Base-by-base conservation (phyloP, 2,113 vertebrate species). In the Aphyosemion australe region DNA sequence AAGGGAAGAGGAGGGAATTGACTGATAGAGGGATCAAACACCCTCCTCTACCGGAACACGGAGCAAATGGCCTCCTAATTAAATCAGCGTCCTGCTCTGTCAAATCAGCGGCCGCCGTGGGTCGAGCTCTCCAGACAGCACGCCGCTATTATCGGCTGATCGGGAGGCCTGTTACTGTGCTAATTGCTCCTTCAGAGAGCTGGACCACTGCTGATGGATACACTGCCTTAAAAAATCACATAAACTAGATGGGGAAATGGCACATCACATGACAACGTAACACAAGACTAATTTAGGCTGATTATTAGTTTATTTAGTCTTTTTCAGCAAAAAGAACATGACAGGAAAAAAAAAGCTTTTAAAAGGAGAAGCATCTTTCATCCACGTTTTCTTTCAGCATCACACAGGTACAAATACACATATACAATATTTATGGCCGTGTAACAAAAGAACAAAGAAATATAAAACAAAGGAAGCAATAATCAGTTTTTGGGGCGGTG, bases 1-100 rank as follows among this genome's bases (percentile, higher is more conserved):
- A 69, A 66, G 74, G 84, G 83, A 81, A 70, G 70, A 72, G 76
- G 59, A 70, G 18, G 48, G 43, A 85, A 92, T 93, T 76, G 91
- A 92, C 90, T 85, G 83, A 55, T 76, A 58, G 57, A 55, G 76
- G 82, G 83, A 89, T 89, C 90, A 88, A 87, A 87, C 84, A 85
- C 82, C 84, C 84, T 88, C 77, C 90, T 92, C 88, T 88, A 90
- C 92, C 88, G 89, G 89, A 93, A 93, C 84, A 91, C 77, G 79
- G 74, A 93, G 91, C 93, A 97, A 96, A 99, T 97, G 94, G 95
- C 90, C 86, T 91, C 90, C 85, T 96, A 97, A 99, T 97, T 94
- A 82, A 95, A 99, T 99, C 94, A 95, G 90, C 81, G 78, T 91
- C 88, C 92, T 93, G 90, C 77, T 69, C 94, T 94, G 96, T 96